phyloP scores from a whole-genome alignment of 1,140 invertebrate genomes.

The Nylanderia fulva region DNA sequence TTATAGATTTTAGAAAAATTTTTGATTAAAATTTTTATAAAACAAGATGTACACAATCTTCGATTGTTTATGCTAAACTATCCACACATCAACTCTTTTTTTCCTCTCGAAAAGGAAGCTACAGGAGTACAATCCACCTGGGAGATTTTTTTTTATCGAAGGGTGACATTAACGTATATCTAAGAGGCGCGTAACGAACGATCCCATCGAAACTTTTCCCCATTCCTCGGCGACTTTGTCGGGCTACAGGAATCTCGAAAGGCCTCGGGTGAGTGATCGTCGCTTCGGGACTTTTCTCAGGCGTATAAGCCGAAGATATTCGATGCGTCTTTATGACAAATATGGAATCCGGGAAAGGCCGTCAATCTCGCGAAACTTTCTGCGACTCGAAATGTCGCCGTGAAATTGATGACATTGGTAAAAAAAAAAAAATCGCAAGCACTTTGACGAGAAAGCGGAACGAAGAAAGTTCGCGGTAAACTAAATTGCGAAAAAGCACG shows the following conservation, averaged over 20 bases:
- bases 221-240: conserved; percentile 27
- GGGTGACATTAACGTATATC: conserved; percentile 57
- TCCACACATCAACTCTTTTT: not conserved
- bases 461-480: not conserved
- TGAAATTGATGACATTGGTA: not conserved
- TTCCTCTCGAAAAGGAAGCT: not conserved
- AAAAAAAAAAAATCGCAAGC: not conserved
- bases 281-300: conserved; percentile 50
- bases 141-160: conserved; percentile 9
- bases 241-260: conserved; percentile 32
- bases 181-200: conserved; percentile 45
- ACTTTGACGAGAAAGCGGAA: not conserved
- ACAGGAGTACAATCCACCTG: not conserved
- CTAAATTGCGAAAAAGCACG: not conserved
- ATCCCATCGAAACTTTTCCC: conserved; percentile 52
- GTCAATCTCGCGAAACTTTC: conserved; percentile 50
- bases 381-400: not conserved
- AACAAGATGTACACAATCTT: not conserved
- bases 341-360: conserved; percentile 24
- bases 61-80: not conserved
- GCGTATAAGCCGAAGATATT: conserved; percentile 57
- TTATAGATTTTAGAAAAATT: not conserved
- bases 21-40: not conserved
- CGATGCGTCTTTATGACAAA: conserved; percentile 55
- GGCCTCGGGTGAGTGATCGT: conserved; percentile 47